Evolutionary conservation across 1,140 invertebrate species (phyloP).

Genomic region (Drosophila setifemur): DNA sequence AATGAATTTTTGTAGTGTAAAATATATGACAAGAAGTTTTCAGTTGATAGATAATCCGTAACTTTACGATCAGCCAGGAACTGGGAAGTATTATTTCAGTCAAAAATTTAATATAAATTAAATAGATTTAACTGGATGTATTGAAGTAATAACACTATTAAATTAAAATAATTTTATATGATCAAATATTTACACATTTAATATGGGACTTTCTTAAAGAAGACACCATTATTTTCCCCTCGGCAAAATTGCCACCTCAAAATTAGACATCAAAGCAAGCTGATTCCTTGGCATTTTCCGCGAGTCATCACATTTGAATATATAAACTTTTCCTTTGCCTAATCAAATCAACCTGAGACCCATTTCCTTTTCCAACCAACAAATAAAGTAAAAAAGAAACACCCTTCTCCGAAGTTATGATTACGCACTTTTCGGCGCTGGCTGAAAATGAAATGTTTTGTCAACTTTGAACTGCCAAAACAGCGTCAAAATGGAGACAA

Average conservation of each 20-base stretch:
- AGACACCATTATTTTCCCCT: no score
- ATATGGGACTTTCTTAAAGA: no score
- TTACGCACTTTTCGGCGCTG: slow-evolving; percentile 50
- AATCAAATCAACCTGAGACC: slow-evolving; percentile 25
- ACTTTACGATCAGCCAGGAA: no score
- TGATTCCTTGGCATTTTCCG: not conserved
- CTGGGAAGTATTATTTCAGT: no score
- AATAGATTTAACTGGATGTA: no score
- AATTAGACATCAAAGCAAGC: slow-evolving; percentile 1
- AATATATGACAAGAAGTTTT: no score
- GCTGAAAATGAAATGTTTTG: slow-evolving; percentile 72
- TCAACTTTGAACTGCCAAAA: slow-evolving; percentile 70
- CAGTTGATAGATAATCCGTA: not conserved
- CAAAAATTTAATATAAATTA: no score
- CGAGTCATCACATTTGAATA: slow-evolving; percentile 24
- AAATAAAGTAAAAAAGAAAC: no score
- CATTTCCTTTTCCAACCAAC: not conserved
- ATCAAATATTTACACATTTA: no score
- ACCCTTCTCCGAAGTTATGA: slow-evolving; percentile 33
- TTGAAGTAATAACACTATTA: no score
- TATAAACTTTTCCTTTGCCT: not conserved
- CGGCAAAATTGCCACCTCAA: not conserved
- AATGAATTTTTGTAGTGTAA: no score
- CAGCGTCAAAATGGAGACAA: slow-evolving; percentile 36
- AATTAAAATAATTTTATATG: no score